phyloP scores from a whole-genome alignment of 2,797 vertebrate species.

The Phoeniculus purpureus region DNA sequence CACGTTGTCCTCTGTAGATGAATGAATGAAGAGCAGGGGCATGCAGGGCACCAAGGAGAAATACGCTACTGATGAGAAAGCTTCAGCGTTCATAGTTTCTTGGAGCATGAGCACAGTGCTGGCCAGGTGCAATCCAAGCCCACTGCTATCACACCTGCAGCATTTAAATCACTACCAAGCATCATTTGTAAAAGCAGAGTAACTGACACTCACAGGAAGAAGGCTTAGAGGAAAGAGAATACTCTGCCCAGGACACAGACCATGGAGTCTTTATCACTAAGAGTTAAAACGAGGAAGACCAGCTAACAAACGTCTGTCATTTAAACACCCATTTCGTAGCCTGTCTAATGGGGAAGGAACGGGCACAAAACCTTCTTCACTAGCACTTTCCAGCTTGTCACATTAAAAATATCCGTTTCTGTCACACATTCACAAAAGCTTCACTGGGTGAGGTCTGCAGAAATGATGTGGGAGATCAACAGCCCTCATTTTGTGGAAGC shows the following conservation, averaged over 20 bases:
- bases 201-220: not conserved
- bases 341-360: not conserved
- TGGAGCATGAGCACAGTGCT: accelerated
- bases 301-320: not conserved
- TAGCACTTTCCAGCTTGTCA: not conserved
- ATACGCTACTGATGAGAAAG: not conserved
- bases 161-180: accelerated
- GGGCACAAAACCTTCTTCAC: not conserved
- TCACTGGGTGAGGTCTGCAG: not conserved
- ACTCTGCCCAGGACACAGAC: not conserved
- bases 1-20: not conserved
- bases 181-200: not conserved
- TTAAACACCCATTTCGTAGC: not conserved
- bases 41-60: not conserved
- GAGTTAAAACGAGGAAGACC: not conserved
- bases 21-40: accelerated
- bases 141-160: accelerated
- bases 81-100: not conserved
- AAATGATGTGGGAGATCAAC: accelerated
- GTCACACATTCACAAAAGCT: accelerated
- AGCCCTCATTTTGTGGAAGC: not conserved
- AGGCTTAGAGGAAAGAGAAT: not conserved
- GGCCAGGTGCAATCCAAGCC: not conserved
- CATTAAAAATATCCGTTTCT: not conserved
- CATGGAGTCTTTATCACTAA: accelerated